phyloP scores from a whole-genome alignment of 1,140 invertebrate species.

The Pectinophora gossypiella region DNA sequence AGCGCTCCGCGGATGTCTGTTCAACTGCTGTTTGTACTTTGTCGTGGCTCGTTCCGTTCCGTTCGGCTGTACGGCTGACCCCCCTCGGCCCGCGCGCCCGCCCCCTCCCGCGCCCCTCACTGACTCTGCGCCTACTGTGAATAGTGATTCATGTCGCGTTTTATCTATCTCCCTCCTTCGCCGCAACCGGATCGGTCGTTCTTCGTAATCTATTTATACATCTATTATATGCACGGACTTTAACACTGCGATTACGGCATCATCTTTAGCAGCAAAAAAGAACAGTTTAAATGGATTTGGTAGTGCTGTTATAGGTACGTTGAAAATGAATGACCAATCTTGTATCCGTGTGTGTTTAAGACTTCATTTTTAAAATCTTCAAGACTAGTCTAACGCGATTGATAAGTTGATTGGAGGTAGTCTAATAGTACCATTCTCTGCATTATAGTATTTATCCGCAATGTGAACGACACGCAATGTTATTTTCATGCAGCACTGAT shows the following conservation, averaged over 20 bases:
- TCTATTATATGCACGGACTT: slow-evolving; percentile 60
- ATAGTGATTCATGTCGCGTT: slow-evolving; percentile 74
- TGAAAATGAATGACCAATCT: too few species aligned
- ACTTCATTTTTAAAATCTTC: too few species aligned
- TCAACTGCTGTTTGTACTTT: slow-evolving; percentile 70
- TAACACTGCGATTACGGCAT: slow-evolving; percentile 50
- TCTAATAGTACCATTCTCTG: too few species aligned
- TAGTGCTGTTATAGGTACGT: too few species aligned
- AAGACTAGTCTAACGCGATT: too few species aligned
- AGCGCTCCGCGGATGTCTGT: slow-evolving; percentile 59
- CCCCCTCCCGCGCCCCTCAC: slow-evolving; percentile 48
- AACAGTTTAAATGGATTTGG: background rate
- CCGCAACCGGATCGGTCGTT: slow-evolving; percentile 72
- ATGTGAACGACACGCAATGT: slow-evolving; percentile 36
- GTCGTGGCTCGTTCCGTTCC: slow-evolving; percentile 65
- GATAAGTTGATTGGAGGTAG: too few species aligned
- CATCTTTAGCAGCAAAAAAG: slow-evolving; percentile 11
- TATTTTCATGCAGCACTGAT: slow-evolving; percentile 70
- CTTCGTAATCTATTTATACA: slow-evolving; percentile 72
- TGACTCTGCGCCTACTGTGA: slow-evolving; percentile 44
- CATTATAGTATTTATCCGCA: slow-evolving; percentile 37
- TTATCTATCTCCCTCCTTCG: slow-evolving; percentile 73
- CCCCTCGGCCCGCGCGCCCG: slow-evolving; percentile 41
- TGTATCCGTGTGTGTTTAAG: too few species aligned
- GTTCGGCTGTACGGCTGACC: slow-evolving; percentile 29